Evolutionary conservation across 2,113 vertebrate genomes (phyloP).

Genomic region (Bubo blakistoni): DNA sequence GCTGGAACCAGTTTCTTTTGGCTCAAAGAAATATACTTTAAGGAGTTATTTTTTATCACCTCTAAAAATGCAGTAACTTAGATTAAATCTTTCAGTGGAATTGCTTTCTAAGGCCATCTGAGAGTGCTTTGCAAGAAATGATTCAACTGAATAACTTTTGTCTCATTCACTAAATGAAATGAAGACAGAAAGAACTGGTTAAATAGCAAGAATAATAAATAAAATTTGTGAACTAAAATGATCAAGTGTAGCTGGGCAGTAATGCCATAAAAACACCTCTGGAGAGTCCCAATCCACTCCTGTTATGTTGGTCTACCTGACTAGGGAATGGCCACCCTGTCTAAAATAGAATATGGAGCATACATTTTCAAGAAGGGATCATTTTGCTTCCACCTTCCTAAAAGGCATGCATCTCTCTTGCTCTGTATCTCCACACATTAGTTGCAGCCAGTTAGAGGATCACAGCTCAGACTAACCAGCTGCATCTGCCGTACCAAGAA

Average conservation of each 20-base stretch:
- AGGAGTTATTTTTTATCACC: not conserved
- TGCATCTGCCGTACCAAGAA: not conserved
- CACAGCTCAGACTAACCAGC: not conserved
- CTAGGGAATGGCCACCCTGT: not conserved
- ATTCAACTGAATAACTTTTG: not conserved
- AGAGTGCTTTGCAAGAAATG: not conserved
- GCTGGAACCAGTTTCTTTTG: not conserved
- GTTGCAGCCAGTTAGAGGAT: not conserved
- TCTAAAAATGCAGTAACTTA: not conserved
- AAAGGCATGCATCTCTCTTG: not conserved
- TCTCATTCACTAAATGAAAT: not conserved
- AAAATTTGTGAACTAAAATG: not conserved
- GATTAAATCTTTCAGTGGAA: not conserved
- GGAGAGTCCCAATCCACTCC: not conserved
- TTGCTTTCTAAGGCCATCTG: not conserved
- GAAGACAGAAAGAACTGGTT: not conserved
- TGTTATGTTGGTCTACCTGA: not conserved
- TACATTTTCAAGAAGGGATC: not conserved
- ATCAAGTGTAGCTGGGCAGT: not conserved
- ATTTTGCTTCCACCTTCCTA: not conserved
- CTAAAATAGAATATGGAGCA: not conserved
- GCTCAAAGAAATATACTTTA: not conserved
- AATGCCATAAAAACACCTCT: not conserved
- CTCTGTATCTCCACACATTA: rapidly evolving
- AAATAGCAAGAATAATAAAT: not conserved